These are phyloP conservation scores for Drosophila mayri DNA, from an alignment of 1,140 invertebrate genomes.

Conservation along the genomic window DNA sequence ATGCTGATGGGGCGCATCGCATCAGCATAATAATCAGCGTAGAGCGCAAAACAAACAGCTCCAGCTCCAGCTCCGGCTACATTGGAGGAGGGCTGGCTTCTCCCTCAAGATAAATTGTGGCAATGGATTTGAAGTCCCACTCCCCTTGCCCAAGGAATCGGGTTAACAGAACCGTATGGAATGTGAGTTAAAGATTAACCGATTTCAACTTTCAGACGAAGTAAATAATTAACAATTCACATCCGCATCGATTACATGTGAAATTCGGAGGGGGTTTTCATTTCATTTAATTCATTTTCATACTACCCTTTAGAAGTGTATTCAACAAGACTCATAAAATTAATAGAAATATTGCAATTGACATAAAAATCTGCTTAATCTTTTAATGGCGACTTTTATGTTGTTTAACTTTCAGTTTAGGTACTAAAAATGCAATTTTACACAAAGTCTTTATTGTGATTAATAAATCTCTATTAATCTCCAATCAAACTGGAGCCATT, in stretches of 20 bases:
- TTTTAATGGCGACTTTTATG: not conserved
- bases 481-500: not conserved
- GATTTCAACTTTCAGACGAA: constrained; percentile 12
- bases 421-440: not conserved
- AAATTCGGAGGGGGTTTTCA: not conserved
- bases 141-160: constrained; percentile 11
- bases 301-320: not conserved
- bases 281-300: not conserved
- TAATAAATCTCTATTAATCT: not conserved
- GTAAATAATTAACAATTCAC: not conserved
- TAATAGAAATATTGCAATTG: no score
- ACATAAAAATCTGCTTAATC: not conserved
- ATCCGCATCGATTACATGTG: constrained; percentile 10
- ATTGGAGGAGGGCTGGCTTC: constrained; percentile 18
- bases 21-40: constrained; percentile 17
- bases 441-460: no score
- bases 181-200: constrained; percentile 24
- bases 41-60: constrained; percentile 13
- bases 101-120: constrained; percentile 58
- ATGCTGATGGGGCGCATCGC: constrained; percentile 15
- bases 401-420: not conserved
- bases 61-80: not conserved
- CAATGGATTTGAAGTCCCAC: constrained; percentile 53
- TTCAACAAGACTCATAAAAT: no score
- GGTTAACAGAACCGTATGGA: constrained; percentile 16